phyloP scores from a whole-genome alignment of 2,797 vertebrate species.

The Bothrops alternatus region DNA sequence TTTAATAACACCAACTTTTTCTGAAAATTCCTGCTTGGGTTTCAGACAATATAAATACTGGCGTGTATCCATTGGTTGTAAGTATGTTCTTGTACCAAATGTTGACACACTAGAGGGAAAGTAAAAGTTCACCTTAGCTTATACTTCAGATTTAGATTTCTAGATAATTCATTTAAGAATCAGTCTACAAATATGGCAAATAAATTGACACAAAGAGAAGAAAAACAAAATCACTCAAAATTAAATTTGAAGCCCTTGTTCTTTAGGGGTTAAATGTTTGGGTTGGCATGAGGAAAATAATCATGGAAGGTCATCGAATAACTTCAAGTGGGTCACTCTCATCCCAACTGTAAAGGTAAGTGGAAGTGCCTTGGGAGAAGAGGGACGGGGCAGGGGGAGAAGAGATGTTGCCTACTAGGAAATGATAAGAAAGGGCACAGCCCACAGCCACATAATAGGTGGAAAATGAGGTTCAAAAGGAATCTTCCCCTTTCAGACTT shows the following conservation, averaged over 20 bases:
- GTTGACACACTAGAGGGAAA: conserved; percentile 81
- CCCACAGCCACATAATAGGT: not conserved
- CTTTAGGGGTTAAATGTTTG: not conserved
- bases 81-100: conserved; percentile 94
- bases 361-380: not conserved
- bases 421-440: not conserved
- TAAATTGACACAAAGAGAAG: not conserved
- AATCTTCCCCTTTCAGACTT: not conserved
- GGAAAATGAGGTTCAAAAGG: not conserved
- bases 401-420: not conserved
- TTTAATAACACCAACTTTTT: conserved; percentile 97
- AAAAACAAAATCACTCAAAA: not conserved
- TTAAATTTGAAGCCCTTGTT: not conserved
- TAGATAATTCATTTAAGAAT: not conserved
- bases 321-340: not conserved
- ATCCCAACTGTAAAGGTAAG: not conserved
- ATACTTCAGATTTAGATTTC: not conserved
- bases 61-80: conserved; percentile 96
- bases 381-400: not conserved
- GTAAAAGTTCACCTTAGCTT: not conserved
- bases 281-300: too few relatives aligned
- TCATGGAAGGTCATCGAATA: not conserved
- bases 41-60: conserved; percentile 97
- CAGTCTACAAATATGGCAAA: not conserved
- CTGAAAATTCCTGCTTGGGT: conserved; percentile 94